A percentile compares a stretch with the other conserved stretches of the same genome.
These are phyloP conservation scores for Rhynchopsitta pachyrhyncha DNA, from an alignment of 2,113 vertebrate genomes.

Conservation along the genomic window DNA sequence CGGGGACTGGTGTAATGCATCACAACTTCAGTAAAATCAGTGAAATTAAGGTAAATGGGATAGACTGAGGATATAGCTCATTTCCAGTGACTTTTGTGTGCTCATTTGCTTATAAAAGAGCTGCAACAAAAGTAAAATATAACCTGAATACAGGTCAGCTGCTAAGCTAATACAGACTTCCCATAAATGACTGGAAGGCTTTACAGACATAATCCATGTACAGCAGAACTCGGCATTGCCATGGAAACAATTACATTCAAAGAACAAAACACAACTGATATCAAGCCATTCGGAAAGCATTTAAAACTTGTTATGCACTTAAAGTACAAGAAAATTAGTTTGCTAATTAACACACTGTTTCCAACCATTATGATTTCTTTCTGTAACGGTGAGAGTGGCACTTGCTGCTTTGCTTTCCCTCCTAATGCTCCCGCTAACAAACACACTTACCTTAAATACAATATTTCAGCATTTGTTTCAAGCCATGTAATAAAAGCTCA, in stretches of 20 bases:
- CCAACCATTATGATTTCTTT: slow-evolving; percentile 23
- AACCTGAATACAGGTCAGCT: slow-evolving; percentile 37
- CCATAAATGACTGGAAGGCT: slow-evolving; percentile 1
- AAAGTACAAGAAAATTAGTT: slow-evolving; percentile 44
- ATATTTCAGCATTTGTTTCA: slow-evolving; percentile 47
- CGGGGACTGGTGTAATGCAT: neutral
- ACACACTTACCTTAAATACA: slow-evolving; percentile 48
- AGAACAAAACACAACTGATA: slow-evolving; percentile 25
- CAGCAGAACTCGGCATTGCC: neutral
- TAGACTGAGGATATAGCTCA: neutral
- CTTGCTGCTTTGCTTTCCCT: slow-evolving; percentile 8
- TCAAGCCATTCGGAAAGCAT: slow-evolving; percentile 30
- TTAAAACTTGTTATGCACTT: slow-evolving; percentile 48
- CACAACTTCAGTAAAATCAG: neutral
- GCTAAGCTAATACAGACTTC: slow-evolving; percentile 14
- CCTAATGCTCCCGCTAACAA: slow-evolving; percentile 1
- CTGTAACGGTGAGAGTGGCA: neutral
- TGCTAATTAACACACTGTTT: slow-evolving; percentile 53
- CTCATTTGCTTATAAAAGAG: slow-evolving; percentile 8
- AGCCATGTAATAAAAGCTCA: slow-evolving; percentile 28
- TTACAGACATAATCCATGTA: neutral
- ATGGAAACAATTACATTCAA: slow-evolving; percentile 53
- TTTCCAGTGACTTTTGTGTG: neutral
- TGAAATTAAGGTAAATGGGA: neutral
- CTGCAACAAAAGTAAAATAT: neutral